Conservation (phyloP, 2,888 invertebrate species). For the Epicampocera succincta region DNA sequence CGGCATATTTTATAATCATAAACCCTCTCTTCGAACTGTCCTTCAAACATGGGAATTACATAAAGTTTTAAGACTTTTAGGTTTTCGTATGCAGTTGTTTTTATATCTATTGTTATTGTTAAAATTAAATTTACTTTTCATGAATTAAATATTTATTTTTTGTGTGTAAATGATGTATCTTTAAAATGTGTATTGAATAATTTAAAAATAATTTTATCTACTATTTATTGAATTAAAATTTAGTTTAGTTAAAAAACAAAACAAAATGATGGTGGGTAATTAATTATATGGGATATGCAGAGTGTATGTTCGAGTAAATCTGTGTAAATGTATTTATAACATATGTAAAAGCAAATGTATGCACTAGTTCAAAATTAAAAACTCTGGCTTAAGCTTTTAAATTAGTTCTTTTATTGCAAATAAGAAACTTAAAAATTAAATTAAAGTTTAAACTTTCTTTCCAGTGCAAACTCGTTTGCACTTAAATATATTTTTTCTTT, state of each 20-base stretch:
- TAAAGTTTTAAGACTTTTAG: too few species aligned
- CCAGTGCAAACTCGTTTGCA: not conserved
- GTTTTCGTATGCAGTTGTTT: too few species aligned
- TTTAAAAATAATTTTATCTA: constrained; percentile 27
- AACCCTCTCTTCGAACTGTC: too few species aligned
- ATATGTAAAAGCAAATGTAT: not conserved
- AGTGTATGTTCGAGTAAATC: constrained; percentile 2
- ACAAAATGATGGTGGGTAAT: constrained; percentile 48
- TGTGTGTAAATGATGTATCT: not conserved
- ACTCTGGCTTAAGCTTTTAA: constrained; percentile 34
- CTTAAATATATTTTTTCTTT: not conserved
- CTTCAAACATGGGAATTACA: too few species aligned
- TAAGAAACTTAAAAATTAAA: constrained; percentile 60
- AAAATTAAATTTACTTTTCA: not conserved
- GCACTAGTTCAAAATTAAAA: constrained; percentile 17
- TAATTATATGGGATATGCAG: constrained; percentile 54
- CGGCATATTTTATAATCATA: too few species aligned
- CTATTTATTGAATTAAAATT: constrained; percentile 30
- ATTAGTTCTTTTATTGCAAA: constrained; percentile 56
- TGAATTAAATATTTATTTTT: too few species aligned
- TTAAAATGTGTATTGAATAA: constrained; percentile 23
- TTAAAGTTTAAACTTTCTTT: constrained; percentile 4
- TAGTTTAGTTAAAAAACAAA: constrained; percentile 17
- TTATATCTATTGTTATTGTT: too few species aligned
- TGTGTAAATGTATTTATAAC: not conserved